Conservation (phyloP, 2,113 vertebrate genomes). For the Rhinolophus sinicus region DNA sequence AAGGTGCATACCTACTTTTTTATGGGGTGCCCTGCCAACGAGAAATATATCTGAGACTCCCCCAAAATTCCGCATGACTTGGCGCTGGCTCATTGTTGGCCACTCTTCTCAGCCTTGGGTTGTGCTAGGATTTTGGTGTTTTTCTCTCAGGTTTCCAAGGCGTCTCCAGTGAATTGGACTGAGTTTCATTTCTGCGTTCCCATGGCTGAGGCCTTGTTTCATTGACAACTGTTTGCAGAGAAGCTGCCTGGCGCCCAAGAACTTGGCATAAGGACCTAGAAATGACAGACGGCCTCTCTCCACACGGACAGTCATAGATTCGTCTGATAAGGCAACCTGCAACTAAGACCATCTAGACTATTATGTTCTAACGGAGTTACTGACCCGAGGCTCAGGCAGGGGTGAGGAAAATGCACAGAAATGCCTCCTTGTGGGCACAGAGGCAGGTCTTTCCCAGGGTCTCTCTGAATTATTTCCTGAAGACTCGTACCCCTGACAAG, state of each 20-base stretch:
- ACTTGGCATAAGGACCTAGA: background rate
- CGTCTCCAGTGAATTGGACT: slow-evolving; percentile 3
- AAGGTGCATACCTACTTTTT: background rate
- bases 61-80: too few species aligned
- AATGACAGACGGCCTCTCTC: background rate
- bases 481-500: too few species aligned
- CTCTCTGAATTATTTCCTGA: accelerated
- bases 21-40: background rate
- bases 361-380: accelerated
- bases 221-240: slow-evolving; percentile 9
- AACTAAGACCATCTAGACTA: too few species aligned
- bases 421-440: accelerated
- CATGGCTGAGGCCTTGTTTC: background rate
- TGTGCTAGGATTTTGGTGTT: background rate
- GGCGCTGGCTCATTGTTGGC: too few species aligned
- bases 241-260: background rate
- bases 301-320: background rate
- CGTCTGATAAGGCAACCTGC: accelerated
- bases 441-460: accelerated
- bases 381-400: accelerated
- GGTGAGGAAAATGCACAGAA: background rate
- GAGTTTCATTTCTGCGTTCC: background rate
- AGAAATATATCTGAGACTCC: background rate
- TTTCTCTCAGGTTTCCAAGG: slow-evolving; percentile 24
- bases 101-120: background rate